Percentiles rank a stretch among this genome's conserved stretches.
phyloP scores from a whole-genome alignment of 2,888 invertebrate genomes.

The Julus scandinavius region DNA sequence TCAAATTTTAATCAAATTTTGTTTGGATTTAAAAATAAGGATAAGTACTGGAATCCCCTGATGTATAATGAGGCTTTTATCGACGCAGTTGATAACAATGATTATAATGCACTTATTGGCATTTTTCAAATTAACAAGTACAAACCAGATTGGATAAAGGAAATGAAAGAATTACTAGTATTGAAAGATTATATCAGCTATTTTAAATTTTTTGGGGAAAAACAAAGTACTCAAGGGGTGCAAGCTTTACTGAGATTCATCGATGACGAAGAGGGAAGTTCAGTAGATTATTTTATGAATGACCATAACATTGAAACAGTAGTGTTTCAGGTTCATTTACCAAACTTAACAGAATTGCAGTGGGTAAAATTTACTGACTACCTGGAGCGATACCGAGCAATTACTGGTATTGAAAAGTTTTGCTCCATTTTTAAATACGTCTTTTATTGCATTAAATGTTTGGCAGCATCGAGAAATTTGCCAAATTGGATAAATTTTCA shows the following conservation, averaged over 20 bases:
- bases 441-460: neutral
- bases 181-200: neutral
- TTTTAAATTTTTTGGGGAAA: neutral
- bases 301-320: neutral
- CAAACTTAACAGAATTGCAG: neutral
- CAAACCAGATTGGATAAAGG: neutral
- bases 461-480: neutral
- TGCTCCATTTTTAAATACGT: neutral
- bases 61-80: no score
- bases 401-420: neutral
- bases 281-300: neutral
- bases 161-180: neutral
- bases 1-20: no score
- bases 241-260: neutral
- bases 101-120: neutral
- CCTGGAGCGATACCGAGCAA: neutral
- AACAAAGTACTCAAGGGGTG: neutral
- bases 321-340: no score
- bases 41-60: no score
- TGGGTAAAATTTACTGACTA: neutral
- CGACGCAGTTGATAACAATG: neutral
- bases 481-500: neutral
- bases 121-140: no score
- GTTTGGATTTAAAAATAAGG: no score
- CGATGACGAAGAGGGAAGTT: no score